Evolutionary conservation across 2,888 invertebrate genomes (phyloP), one percentile per base, ranked within the genome.

Genomic region (Agrilus cyanescens): DNA sequence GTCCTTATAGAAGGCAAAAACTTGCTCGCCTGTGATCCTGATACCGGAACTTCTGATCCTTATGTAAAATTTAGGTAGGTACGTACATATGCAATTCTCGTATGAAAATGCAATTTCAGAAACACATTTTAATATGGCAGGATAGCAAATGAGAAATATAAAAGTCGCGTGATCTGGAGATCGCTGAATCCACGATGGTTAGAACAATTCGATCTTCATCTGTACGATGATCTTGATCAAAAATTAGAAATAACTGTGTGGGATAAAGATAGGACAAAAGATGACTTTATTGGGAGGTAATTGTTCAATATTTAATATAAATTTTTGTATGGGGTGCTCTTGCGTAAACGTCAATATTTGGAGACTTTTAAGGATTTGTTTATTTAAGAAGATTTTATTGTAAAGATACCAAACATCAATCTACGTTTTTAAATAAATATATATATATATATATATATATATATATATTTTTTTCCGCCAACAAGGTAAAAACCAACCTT

Each of bases 131-230:
- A 38, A 38, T 41, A 44, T 53, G 57, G 36, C 62, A 89, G 93
- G 66, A 77, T 98, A 68, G 96, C 94, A 47, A 88, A 87, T 57
- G 97, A 97, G 70, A 97, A 96, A 71, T 96, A 89, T 72, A 96
- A 95, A 71, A 93, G 91, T 63, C 91, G 95, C 66, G 81, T 85
- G 44, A 76, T 83, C 41, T 82, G 84, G 77, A 85, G 90, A 61
- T 82, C 88, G 0, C 68, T 89, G 41, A 85, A 84, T 62, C 93
- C 94, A 0, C 78, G 82, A 43, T 98, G 97, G 97, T 61, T 94
- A 59, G 97, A 98, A 61, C 95, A 96, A 68, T 95, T 97, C 62
- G 96, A 98, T 65, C 73, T 98, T 20, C 94, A 97, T 66, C 73
- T 97, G 6, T 97, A 89, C 65, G 94, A 95, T 57, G 94, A 94